Percentiles rank a stretch among this genome's conserved stretches.
phyloP scores from a whole-genome alignment of 2,797 vertebrate genomes.

The Acanthurus lineatus region DNA sequence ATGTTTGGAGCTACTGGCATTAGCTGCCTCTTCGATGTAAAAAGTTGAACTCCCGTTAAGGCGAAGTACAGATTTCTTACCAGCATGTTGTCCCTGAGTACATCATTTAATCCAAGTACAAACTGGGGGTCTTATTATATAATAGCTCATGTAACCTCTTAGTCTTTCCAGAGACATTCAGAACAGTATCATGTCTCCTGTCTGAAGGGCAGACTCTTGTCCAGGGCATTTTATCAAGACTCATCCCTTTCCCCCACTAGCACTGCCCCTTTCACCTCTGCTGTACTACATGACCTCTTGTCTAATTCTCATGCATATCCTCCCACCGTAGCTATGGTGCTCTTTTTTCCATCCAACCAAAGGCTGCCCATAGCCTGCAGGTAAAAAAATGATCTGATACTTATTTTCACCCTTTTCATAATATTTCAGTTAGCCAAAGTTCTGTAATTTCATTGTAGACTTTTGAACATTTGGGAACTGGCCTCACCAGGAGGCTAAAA shows the following conservation, averaged over 20 bases:
- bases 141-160: slow-evolving; percentile 35
- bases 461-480: slow-evolving; percentile 26
- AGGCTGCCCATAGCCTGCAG: slow-evolving; percentile 19
- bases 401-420: slow-evolving; percentile 15
- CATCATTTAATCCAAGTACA: background rate
- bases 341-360: background rate
- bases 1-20: slow-evolving; percentile 54
- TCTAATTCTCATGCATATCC: background rate
- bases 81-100: background rate
- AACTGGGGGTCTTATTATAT: slow-evolving; percentile 8
- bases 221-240: slow-evolving; percentile 3
- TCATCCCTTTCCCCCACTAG: background rate
- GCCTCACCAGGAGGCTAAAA: slow-evolving; percentile 20
- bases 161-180: slow-evolving; percentile 2
- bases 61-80: background rate
- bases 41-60: background rate
- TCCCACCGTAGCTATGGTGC: background rate
- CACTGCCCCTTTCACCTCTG: background rate
- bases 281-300: slow-evolving; percentile 16
- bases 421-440: background rate
- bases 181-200: slow-evolving; percentile 30
- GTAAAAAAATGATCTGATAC: slow-evolving; percentile 10
- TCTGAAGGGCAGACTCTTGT: slow-evolving; percentile 35
- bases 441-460: slow-evolving; percentile 13
- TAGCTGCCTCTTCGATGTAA: slow-evolving; percentile 13